Evolutionary conservation across 2,113 vertebrate species (phyloP), one percentile per base, ranked within the genome.

Genomic region (Furnarius figulus): DNA sequence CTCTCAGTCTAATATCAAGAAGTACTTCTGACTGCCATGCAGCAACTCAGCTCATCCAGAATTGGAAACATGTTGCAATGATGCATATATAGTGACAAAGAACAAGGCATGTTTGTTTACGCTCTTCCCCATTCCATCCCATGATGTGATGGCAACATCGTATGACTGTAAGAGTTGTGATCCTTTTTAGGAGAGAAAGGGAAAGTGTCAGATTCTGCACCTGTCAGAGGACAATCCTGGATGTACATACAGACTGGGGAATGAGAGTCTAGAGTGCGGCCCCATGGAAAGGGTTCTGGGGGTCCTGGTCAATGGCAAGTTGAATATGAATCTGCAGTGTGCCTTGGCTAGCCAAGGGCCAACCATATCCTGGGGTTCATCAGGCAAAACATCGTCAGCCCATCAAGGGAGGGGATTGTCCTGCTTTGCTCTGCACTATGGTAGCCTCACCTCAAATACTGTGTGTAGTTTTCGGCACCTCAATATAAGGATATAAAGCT

Each of bases 371-470:
- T 30, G 61, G 16, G 24, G 15, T 30, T 25, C 6, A 7, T n/a
- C 3, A 49, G 8, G 25, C 6, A 30, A 10, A 49, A 8, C 30
- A 35, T 35, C 2, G 0, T 3, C 71, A 67, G 15, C 14, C 9
- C 6, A 8, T 10, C 10, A 3, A 49, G 12, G 16, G 35, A 42
- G 4, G 8, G 6, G 31, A 50, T 31, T 50, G 10, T 31, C 20
- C 21, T 0, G 0, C 35, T 58, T 24, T 67, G 35, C 10, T 67
- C 16, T 58, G 25, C 24, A 7, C 20, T 42, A 20, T 4, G 5
- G 23, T 0, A 0, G 17, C 13, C 59, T n/a, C 12, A 1, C 8
- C 61, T 42, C 9, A 8, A 40, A 9, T n/a, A 24, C 5, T 49
- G 22, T 20, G 35, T 58, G 30, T 20, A 35, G 6, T 18, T 56